Base-by-base conservation (phyloP, 2,797 vertebrate genomes). In the Micromesistius poutassou region DNA sequence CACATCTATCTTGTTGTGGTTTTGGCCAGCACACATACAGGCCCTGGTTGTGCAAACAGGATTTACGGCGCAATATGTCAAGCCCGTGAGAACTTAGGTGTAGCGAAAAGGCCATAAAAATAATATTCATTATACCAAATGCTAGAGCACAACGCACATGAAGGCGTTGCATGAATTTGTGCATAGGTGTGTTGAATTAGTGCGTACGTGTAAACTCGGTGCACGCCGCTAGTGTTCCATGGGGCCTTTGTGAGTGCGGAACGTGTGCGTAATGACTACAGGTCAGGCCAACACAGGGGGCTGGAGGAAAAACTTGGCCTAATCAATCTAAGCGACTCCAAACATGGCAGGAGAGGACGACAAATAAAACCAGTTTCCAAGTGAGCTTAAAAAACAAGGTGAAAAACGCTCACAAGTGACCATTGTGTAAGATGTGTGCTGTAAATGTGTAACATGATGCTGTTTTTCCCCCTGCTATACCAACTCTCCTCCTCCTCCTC, bases 361-460 rank as follows among this genome's bases (percentile, higher is more conserved):
- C 70, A 71, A 71, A 71, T 74, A 74, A 40, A 46, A 30, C 9
- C 76, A 77, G 13, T 74, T 66, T 77, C 82, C 76, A 84, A 70
- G 71, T 6, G 2, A 72, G 2, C 76, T 77, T 76, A 55, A 55
- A 35, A 5, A 2, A 42, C 5, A 50, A 76, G 1, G 33, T 30
- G 28, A 42, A 71, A 77, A 70, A 35, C 73, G 42, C 74, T 74
- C 55, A 80, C 81, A 4, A 74, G n/a, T 68, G 55, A 28, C 66
- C 79, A 46, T 91, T 90, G 86, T 83, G 72, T 80, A 83, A 87
- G 72, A 77, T 74, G 73, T 74, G 80, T 75, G 71, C 79, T 86
- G 78, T 87, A 86, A 90, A 89, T 88, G 82, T 88, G 89, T 87
- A 91, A 90, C 87, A 84, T 74, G 74, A 89, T 78, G 83, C 50